These are phyloP conservation scores for Chelon auratus DNA, from an alignment of 2,797 vertebrate genomes.

Conservation along the genomic window DNA sequence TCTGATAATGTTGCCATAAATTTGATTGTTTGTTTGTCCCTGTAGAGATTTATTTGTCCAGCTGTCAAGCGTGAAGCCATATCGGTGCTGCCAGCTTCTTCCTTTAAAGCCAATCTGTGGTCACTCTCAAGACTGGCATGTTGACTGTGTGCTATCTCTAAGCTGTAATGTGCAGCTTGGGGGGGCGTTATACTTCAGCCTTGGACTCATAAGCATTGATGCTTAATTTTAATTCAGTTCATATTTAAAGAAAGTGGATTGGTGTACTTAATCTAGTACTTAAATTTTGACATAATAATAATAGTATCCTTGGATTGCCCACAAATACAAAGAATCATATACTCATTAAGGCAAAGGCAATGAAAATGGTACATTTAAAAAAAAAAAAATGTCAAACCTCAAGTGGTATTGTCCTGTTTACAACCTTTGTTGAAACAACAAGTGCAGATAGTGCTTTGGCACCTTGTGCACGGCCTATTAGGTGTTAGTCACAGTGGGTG, in stretches of 20 bases:
- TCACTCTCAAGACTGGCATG: conserved; percentile 38
- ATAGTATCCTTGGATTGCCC: no score
- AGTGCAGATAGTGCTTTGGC: conserved; percentile 59
- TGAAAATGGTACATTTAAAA: conserved; percentile 22
- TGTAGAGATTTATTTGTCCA: conserved; percentile 61
- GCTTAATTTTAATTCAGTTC: not conserved
- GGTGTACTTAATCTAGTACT: not conserved
- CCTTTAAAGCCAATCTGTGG: conserved; percentile 53
- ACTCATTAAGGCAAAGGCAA: conserved; percentile 8
- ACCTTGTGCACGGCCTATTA: conserved; percentile 64
- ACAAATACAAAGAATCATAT: not conserved
- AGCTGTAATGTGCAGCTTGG: not conserved
- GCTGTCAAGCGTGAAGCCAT: conserved; percentile 47
- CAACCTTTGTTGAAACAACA: conserved; percentile 71
- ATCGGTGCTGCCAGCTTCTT: conserved; percentile 44
- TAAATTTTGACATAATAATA: no score
- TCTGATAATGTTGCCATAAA: conserved; percentile 69
- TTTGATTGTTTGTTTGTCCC: conserved; percentile 72
- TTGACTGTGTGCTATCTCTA: conserved; percentile 1
- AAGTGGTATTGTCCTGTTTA: conserved; percentile 65
- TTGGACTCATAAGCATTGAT: not conserved
- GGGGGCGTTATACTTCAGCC: not conserved
- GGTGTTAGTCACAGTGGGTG: conserved; percentile 79
- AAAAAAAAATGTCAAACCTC: conserved; percentile 23
- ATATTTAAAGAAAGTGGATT: not conserved